Evolutionary conservation across 2,888 invertebrate species (phyloP), one percentile per base, ranked within the genome.

Genomic region (Limenitis camilla): DNA sequence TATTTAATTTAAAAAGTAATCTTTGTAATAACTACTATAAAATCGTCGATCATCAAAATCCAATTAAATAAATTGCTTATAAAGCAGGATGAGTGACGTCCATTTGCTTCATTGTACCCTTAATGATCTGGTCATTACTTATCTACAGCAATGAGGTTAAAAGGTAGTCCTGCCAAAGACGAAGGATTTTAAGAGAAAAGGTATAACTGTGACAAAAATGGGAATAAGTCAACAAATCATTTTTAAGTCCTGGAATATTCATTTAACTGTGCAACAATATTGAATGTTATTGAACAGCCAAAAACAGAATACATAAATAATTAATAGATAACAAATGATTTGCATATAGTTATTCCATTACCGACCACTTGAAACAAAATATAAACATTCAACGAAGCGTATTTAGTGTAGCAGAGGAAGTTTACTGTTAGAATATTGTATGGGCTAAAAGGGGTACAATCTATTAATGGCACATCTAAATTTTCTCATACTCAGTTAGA

Each of bases 21-120:
- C 30, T 30, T 40, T 40, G 40, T 4, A 10, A 40, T 32, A 32
- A 32, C n/a, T 40, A 19, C 32, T 28, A 40, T 32, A 33, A 44
- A 35, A 44, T 44, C 36, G 35, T 28, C 29, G 10, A 29, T 45
- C 28, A 45, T 45, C 58, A 57, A 60, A 64, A 60, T 58, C 57
- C 61, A 61, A 64, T 64, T 61, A 61, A 57, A 61, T 59, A 61
- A 65, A 64, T 61, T 56, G 62, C 52, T 56, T 62, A 59, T 63
- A 61, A 61, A 63, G 60, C 56, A 60, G 56, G 42, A 49, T 41
- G 41, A 40, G 43, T 47, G 51, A 49, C 57, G 56, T 59, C 61
- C 59, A 58, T 64, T 64, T 40, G 55, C 56, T 62, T 64, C 62
- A 64, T 64, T 63, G 61, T 56, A 47, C 52, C 59, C 60, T 61